These are phyloP conservation scores for Agonopterix alstromeriana DNA, from an alignment of 2,888 invertebrate genomes.

Conservation along the genomic window DNA sequence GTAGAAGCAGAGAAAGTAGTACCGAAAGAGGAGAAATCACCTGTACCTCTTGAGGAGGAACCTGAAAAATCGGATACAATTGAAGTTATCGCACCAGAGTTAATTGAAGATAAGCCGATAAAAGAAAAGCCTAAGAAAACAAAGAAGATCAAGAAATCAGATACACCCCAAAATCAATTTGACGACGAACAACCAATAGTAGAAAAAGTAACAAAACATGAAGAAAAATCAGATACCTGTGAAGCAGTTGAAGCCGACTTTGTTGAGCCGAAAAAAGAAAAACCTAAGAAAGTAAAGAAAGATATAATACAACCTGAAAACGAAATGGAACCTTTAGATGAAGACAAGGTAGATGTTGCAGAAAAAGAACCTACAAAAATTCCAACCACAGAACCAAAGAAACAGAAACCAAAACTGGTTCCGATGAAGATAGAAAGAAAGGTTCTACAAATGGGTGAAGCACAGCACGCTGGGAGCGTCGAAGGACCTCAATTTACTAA, in stretches of 20 bases:
- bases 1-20: neutral
- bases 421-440: constrained; percentile 80
- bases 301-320: neutral
- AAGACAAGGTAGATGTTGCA: neutral
- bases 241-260: neutral
- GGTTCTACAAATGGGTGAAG: constrained; percentile 78
- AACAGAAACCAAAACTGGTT: constrained; percentile 41
- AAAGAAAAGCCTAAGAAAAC: constrained; percentile 5
- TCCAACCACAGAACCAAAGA: constrained; percentile 42
- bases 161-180: neutral
- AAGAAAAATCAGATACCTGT: neutral
- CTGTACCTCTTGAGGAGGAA: neutral
- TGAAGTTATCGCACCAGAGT: neutral
- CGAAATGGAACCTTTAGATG: neutral
- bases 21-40: neutral
- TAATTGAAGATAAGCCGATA: constrained; percentile 1
- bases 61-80: neutral
- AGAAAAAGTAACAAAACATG: neutral
- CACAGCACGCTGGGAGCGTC: constrained; percentile 78
- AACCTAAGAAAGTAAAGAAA: neutral
- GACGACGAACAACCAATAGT: neutral
- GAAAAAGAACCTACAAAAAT: constrained; percentile 17
- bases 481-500: constrained; percentile 80
- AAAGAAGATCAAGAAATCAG: constrained; percentile 1
- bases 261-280: neutral